Base-by-base conservation (phyloP, 2,797 vertebrate species). In the Lepus oiostolus region DNA sequence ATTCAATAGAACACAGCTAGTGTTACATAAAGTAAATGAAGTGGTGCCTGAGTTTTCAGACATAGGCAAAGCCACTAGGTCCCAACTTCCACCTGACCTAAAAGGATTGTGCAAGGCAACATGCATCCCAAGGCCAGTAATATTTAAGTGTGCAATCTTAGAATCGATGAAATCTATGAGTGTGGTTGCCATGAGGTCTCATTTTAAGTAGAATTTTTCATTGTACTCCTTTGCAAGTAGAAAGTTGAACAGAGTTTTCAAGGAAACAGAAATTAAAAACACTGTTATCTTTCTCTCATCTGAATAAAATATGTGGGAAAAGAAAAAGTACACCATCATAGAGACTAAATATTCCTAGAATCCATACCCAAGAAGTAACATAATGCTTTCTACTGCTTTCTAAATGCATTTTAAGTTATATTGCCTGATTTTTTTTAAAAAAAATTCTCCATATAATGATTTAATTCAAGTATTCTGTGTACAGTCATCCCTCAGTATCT, bases 231-330 rank as follows among this genome's bases (percentile, higher is more conserved):
- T 91, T 80, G 70, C 3, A 92, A 38, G 17, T 71, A 70, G 35
- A 90, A 91, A 84, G 89, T 32, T 89, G 19, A 92, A 82, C 30
- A 87, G 81, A 90, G 7, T 50, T 77, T 82, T 86, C n/a, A 90
- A 96, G 90, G 12, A 11, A 84, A 30, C 42, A 80, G 7, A 96
- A 82, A 60, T 38, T 76, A 75, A 52, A 75, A 95, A 91, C 26
- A n/a, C 12, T 21, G 7, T 17, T 75, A 71, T 5, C 22, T 93
- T 81, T 87, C 63, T 90, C 26, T 70, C 60, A 74, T 32, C 7
- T 35, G 50, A 80, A 86, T 32, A n/a, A 86, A 91, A 88, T 14
- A 70, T 19, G 0, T 42, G 26, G 32, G 62, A 67, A 88, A 83
- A 77, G 35, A 50, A 47, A 93, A 91, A 52, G 82, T 77, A 63